Conservation (phyloP, 1,140 invertebrate species). For the Homalodisca vitripennis region DNA sequence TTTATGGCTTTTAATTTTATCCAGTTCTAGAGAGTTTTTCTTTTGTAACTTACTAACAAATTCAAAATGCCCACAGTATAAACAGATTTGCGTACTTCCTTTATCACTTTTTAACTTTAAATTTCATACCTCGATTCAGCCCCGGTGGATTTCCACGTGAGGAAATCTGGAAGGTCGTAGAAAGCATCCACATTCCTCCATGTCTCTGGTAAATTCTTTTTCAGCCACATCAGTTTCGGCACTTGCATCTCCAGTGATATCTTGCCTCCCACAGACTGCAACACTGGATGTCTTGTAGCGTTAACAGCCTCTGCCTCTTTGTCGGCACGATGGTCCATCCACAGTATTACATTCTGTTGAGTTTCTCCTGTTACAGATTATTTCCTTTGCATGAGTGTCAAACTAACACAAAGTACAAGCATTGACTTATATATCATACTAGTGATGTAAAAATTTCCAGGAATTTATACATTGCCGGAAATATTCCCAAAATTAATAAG, state of each 20-base stretch:
- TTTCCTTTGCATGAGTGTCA: too few relatives aligned
- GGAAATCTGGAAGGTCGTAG: conserved; percentile 92
- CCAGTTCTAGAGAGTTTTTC: not conserved
- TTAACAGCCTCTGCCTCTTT: conserved; percentile 84
- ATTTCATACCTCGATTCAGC: conserved; percentile 63
- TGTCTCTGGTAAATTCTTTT: conserved; percentile 68
- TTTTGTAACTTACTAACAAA: not conserved
- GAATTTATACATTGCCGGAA: too few relatives aligned
- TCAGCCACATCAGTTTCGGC: conserved; percentile 95
- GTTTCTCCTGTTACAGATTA: too few relatives aligned
- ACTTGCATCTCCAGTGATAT: conserved; percentile 95
- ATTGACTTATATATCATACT: too few relatives aligned
- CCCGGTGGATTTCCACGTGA: conserved; percentile 90
- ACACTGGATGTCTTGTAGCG: conserved; percentile 66
- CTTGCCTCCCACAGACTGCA: conserved; percentile 86
- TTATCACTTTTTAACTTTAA: too few relatives aligned
- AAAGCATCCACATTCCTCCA: conserved; percentile 72
- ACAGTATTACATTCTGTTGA: conserved; percentile 88
- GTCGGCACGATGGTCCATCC: conserved; percentile 94
- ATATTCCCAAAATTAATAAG: too few relatives aligned
- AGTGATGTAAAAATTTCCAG: too few relatives aligned
- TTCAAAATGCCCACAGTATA: conserved; percentile 3
- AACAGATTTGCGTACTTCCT: not conserved
- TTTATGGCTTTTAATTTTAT: not conserved
- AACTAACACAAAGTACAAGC: too few relatives aligned